Evolutionary conservation across 2,888 invertebrate genomes (phyloP), one percentile per base, ranked within the genome.

Genomic region (Drosophila kambysellisi): DNA sequence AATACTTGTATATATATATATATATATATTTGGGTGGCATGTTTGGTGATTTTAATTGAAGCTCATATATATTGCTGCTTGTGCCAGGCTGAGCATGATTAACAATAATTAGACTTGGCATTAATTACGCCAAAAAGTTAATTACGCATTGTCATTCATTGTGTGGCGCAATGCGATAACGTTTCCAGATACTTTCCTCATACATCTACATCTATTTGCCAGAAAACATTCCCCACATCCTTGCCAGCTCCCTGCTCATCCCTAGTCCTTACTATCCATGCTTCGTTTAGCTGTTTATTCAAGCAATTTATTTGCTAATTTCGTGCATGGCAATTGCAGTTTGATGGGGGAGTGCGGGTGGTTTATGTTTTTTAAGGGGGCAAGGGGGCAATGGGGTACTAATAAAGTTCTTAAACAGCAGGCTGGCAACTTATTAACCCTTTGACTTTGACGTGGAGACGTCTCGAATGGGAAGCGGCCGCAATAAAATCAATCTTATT

Each of bases 51-150:
- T 91, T 91, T 92, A 91, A 91, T 91, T 90, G 88, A 76, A 81
- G 83, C 90, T 82, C 87, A 86, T 92, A 88, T 89, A 90, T 90
- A 88, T 82, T 81, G 74, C 74, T 70, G 75, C 61, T 72, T 66
- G 75, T 79, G 88, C 82, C 72, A 79, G 88, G 78, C 90, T 88
- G 84, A 91, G 89, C 91, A 83, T 91, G 92, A 92, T 92, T 91
- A 92, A 92, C 92, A 91, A 91, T 92, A 92, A 92, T 92, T 92
- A 91, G 92, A 89, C 80, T 91, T 83, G 92, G 91, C 91, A 92
- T 92, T 92, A 92, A 92, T 92, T 92, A 91, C 86, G 92, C 92
- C 91, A 89, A 91, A 88, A 92, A 92, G 92, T 92, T 92, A 92
- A 90, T 90, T 88, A 77, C 81, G 82, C 85, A 82, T 71, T 81